phyloP scores from a whole-genome alignment of 2,888 invertebrate genomes.

The Hybos culiciformis region DNA sequence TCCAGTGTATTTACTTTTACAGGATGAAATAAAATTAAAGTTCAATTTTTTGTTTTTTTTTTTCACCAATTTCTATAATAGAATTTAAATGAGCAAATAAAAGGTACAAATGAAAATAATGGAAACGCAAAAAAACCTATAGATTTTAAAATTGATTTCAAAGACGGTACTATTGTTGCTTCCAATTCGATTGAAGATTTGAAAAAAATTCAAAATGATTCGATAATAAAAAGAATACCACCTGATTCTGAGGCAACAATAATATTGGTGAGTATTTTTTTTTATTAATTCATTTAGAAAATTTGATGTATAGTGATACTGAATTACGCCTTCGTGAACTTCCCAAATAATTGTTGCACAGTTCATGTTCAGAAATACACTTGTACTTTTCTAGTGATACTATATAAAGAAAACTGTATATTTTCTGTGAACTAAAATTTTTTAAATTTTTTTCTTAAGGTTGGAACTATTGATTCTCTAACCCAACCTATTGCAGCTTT shows the following conservation, averaged over 20 bases:
- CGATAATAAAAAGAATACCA: constrained; percentile 70
- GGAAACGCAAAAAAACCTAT: constrained; percentile 11
- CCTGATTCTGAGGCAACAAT: constrained; percentile 71
- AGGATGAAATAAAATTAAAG: no score
- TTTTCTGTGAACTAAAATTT: not conserved
- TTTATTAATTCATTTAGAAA: not conserved
- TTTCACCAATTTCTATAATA: no score
- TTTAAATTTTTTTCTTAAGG: constrained; percentile 9
- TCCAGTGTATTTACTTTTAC: no score
- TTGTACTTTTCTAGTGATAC: not conserved
- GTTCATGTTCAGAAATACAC: no score
- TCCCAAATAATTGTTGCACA: no score
- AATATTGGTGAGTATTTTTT: constrained; percentile 43
- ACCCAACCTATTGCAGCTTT: constrained; percentile 78
- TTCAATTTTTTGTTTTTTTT: no score
- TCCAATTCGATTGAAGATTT: constrained; percentile 54
- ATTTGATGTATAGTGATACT: not conserved
- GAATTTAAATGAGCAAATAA: no score
- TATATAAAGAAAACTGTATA: not conserved
- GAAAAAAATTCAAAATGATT: constrained; percentile 52
- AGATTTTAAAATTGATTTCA: constrained; percentile 41
- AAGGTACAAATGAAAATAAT: constrained; percentile 14
- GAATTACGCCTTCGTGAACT: no score
- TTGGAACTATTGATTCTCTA: constrained; percentile 73
- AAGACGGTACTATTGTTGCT: constrained; percentile 42